Conservation (phyloP, 2,888 invertebrate genomes). For the Drosophila birchii region DNA sequence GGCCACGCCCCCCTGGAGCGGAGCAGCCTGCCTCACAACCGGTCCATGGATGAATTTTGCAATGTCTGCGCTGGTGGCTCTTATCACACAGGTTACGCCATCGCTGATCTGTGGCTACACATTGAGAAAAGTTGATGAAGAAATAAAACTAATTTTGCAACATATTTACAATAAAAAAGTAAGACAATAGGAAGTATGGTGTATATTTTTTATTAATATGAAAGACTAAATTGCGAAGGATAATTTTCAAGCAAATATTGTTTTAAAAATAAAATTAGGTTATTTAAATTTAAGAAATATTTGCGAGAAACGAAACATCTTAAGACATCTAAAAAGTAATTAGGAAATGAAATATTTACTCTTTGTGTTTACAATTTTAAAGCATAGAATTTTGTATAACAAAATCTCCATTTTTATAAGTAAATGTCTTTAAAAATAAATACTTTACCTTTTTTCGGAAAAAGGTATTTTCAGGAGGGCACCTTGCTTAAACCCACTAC, state of each 20-base stretch:
- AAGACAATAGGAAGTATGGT: not conserved
- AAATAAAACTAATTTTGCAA: too few species aligned
- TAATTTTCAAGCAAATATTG: not conserved
- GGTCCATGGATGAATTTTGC: constrained; percentile 26
- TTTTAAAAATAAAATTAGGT: too few species aligned
- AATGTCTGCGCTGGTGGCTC: constrained; percentile 25
- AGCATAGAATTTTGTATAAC: not conserved
- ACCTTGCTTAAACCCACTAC: not conserved
- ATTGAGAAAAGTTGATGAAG: not conserved
- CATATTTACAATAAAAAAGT: not conserved
- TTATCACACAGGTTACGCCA: constrained; percentile 28
- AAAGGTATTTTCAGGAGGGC: not conserved
- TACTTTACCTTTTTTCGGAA: not conserved
- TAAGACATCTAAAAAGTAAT: too few species aligned
- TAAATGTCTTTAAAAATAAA: not conserved
- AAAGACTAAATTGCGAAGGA: not conserved
- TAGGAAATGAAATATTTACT: too few species aligned
- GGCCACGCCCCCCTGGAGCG: constrained; percentile 25
- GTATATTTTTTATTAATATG: not conserved
- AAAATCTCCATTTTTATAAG: not conserved
- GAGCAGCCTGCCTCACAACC: constrained; percentile 20
- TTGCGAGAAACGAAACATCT: too few species aligned
- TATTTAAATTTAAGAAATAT: too few species aligned
- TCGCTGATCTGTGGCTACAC: constrained; percentile 15
- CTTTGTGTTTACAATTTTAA: not conserved